Evolutionary conservation across 2,888 invertebrate species (phyloP).

Genomic region (Agrochola circellaris): DNA sequence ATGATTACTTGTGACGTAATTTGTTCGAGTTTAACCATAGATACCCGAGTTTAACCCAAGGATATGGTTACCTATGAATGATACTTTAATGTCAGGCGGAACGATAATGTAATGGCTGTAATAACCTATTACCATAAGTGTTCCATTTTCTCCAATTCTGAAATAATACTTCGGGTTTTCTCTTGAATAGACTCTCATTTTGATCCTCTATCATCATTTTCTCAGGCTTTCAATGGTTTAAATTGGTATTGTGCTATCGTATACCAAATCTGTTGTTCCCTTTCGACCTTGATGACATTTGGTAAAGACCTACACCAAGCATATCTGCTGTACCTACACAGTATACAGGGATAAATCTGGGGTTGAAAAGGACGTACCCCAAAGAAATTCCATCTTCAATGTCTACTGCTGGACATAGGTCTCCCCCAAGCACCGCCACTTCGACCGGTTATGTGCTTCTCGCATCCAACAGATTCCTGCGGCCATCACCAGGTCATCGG

Average conservation of each 20-base stretch:
- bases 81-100: conserved; percentile 22
- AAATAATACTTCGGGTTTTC: conserved; percentile 5
- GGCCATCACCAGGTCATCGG: too few species aligned
- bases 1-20: conserved; percentile 17
- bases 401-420: too few species aligned
- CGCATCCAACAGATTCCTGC: too few species aligned
- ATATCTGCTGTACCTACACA: background rate
- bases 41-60: conserved; percentile 6
- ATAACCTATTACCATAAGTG: conserved; percentile 34
- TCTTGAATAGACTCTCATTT: background rate
- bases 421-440: too few species aligned
- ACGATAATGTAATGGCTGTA: conserved; percentile 22
- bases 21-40: conserved; percentile 9
- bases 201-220: background rate
- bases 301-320: background rate
- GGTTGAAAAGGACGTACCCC: background rate
- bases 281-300: background rate
- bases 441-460: too few species aligned
- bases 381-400: background rate
- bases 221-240: background rate
- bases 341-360: background rate
- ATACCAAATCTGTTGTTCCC: background rate
- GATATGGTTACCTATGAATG: conserved; percentile 9
- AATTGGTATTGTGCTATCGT: background rate
- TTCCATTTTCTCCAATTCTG: conserved; percentile 14